Evolutionary conservation across 2,113 vertebrate species (phyloP).

Genomic region (Hippolais icterina): DNA sequence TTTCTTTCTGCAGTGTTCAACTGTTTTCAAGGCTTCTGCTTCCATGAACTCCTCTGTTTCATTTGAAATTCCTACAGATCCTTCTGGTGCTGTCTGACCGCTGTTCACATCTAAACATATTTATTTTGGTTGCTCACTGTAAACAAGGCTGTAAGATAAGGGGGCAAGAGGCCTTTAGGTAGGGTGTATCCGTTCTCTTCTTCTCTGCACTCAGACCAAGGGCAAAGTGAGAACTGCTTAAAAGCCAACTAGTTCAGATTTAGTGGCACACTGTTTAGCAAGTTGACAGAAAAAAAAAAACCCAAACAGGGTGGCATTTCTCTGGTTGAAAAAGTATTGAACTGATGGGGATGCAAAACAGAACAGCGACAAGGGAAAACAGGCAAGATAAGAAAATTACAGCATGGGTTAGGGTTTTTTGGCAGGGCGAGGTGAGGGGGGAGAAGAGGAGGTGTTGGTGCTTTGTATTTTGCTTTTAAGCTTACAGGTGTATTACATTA

Average conservation of each 20-base stretch:
- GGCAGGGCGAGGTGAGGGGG: rapidly evolving
- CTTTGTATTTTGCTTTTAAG: neutral
- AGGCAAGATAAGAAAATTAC: neutral
- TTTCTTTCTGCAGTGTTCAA: neutral
- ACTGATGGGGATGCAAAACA: neutral
- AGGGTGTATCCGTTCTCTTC: neutral
- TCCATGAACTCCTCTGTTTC: neutral
- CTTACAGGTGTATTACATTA: neutral
- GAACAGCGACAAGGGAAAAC: neutral
- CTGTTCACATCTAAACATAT: neutral
- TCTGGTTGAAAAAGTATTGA: neutral
- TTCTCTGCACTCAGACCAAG: neutral
- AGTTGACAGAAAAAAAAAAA: neutral
- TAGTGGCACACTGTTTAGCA: neutral
- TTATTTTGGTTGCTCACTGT: neutral
- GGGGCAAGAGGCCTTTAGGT: neutral
- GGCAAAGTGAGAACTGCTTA: neutral
- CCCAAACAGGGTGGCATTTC: too few species aligned
- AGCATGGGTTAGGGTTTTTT: rapidly evolving
- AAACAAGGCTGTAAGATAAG: neutral
- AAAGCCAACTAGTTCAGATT: neutral
- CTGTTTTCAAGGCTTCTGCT: neutral
- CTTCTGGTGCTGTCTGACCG: neutral
- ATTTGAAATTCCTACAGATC: neutral
- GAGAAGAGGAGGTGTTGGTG: neutral